Conservation (phyloP, 1,140 invertebrate genomes). For the Neodiprion fabricii region DNA sequence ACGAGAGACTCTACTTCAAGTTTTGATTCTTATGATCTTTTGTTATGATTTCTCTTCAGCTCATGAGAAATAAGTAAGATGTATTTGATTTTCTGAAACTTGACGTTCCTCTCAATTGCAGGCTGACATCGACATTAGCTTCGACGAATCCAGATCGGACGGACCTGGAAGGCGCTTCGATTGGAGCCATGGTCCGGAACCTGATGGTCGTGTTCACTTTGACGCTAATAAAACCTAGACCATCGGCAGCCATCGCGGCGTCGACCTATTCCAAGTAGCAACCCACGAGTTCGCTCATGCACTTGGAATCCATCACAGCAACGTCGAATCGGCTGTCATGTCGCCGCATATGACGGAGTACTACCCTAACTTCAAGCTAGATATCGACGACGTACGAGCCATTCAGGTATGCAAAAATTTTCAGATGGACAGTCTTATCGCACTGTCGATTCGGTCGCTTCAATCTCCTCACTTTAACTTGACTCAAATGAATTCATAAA, state of each 20-base stretch:
- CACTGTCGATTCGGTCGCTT: too few species aligned
- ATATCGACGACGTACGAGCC: slow-evolving; percentile 76
- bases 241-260: slow-evolving; percentile 60
- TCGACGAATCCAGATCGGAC: too few species aligned
- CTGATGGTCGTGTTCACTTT: slow-evolving; percentile 76
- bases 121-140: slow-evolving; percentile 74
- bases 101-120: slow-evolving; percentile 66
- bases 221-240: slow-evolving; percentile 77
- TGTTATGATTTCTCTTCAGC: background rate
- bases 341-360: slow-evolving; percentile 79
- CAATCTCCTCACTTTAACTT: too few species aligned
- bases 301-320: slow-evolving; percentile 78
- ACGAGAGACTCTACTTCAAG: background rate
- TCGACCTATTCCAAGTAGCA: slow-evolving; percentile 78
- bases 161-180: slow-evolving; percentile 66
- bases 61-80: background rate
- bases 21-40: too few species aligned
- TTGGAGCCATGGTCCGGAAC: slow-evolving; percentile 69
- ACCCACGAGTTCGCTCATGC: slow-evolving; percentile 85
- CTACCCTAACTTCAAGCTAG: slow-evolving; percentile 59
- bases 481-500: too few species aligned
- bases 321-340: slow-evolving; percentile 75
- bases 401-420: slow-evolving; percentile 60
- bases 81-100: background rate
- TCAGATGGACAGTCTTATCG: background rate